phyloP scores from a whole-genome alignment of 2,888 invertebrate species.

The Tiliacea aurago region DNA sequence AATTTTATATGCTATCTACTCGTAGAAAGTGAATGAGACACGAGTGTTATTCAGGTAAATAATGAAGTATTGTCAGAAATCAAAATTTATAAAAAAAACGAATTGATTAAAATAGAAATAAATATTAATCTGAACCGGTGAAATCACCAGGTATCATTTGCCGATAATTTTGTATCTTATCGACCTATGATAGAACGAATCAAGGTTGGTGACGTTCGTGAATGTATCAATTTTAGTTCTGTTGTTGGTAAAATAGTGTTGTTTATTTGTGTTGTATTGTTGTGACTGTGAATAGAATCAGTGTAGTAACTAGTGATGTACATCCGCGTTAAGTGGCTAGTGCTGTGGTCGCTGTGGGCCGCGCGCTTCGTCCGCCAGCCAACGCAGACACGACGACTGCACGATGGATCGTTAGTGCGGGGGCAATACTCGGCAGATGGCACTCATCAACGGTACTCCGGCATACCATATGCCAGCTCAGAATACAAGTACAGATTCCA shows the following conservation, averaged over 20 bases:
- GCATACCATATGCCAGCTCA: constrained; percentile 67
- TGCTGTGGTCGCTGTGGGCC: constrained; percentile 43
- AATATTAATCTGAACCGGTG: too few relatives aligned
- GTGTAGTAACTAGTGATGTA: constrained; percentile 17
- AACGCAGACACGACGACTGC: constrained; percentile 36
- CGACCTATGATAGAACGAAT: background rate
- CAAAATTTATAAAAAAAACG: too few relatives aligned
- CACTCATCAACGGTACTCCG: constrained; percentile 59
- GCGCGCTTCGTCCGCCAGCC: constrained; percentile 45
- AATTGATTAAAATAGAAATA: too few relatives aligned
- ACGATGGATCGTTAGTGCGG: constrained; percentile 55
- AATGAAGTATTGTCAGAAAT: too few relatives aligned
- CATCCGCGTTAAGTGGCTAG: constrained; percentile 35
- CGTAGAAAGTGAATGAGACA: too few relatives aligned
- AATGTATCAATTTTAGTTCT: background rate
- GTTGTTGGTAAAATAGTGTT: background rate
- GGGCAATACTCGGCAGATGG: constrained; percentile 61
- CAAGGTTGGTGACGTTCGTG: background rate
- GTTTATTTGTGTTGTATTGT: background rate
- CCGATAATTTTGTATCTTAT: background rate
- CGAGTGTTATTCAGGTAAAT: background rate
- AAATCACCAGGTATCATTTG: background rate
- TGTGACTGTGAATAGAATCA: background rate
- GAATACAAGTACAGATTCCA: constrained; percentile 54
- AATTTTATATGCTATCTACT: too few relatives aligned